phyloP scores from a whole-genome alignment of 1,140 invertebrate species.

The Pseudomyrmex dendroicus region DNA sequence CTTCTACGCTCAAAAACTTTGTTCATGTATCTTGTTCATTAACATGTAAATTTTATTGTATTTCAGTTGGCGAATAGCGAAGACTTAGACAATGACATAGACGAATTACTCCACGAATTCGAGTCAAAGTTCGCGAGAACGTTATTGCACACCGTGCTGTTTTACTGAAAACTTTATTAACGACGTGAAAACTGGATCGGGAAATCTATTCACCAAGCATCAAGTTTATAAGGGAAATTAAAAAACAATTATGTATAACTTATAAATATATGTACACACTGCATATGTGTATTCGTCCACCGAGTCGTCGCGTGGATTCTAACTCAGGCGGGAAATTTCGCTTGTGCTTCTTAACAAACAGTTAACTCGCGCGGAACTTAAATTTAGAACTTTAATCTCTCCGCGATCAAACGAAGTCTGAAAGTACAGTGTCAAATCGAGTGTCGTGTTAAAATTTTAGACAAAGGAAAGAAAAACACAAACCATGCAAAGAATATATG shows the following conservation, averaged over 20 bases:
- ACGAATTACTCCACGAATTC: slow-evolving; percentile 98
- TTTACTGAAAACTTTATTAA: slow-evolving; percentile 90
- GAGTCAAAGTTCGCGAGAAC: slow-evolving; percentile 95
- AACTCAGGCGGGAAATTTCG: slow-evolving; percentile 44
- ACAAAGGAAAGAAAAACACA: not conserved
- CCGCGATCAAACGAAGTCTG: not conserved
- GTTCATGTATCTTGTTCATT: not conserved
- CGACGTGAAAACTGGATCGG: slow-evolving; percentile 16
- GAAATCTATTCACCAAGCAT: slow-evolving; percentile 42
- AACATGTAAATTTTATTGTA: slow-evolving; percentile 29
- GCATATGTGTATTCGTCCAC: slow-evolving; percentile 14
- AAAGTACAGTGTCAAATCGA: not conserved
- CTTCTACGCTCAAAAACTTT: slow-evolving; percentile 3
- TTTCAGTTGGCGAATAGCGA: slow-evolving; percentile 94
- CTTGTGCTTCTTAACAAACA: slow-evolving; percentile 64
- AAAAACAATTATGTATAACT: slow-evolving; percentile 58
- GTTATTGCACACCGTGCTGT: slow-evolving; percentile 96
- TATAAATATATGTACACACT: slow-evolving; percentile 30
- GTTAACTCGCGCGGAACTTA: slow-evolving; percentile 53
- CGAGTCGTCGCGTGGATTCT: slow-evolving; percentile 51
- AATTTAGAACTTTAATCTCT: slow-evolving; percentile 16
- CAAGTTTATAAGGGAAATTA: slow-evolving; percentile 54
- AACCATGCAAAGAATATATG: slow-evolving; percentile 43
- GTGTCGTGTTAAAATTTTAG: not conserved
- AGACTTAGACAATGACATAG: slow-evolving; percentile 99